Evolutionary conservation across 92 coral and sea anemone species (phyloP).

Genomic region (Paragorgia papillata): DNA sequence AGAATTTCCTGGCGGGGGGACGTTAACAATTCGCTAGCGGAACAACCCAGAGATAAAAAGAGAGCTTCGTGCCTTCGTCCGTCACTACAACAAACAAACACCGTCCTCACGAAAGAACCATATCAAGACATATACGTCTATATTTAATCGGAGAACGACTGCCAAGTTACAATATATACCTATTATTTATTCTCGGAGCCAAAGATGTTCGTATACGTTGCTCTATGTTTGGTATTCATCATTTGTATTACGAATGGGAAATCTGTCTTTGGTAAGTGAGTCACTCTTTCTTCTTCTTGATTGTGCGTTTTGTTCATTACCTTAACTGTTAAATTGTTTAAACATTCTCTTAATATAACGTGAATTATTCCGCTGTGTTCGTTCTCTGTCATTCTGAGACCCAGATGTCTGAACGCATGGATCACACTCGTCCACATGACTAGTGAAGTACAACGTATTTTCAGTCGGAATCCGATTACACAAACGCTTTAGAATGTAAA

Average conservation of each 20-base stretch:
- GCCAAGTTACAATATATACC: too few species aligned
- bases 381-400: too few species aligned
- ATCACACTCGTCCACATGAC: too few species aligned
- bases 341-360: too few species aligned
- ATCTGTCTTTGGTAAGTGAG: not conserved
- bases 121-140: not conserved
- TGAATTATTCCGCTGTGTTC: too few species aligned
- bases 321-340: too few species aligned
- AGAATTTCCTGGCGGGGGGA: conserved; percentile 2
- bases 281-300: not conserved
- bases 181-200: too few species aligned
- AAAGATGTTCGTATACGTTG: not conserved
- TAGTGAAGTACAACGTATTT: too few species aligned
- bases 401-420: too few species aligned
- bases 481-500: too few species aligned
- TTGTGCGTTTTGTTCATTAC: not conserved
- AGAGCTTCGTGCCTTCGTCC: not conserved
- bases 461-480: too few species aligned
- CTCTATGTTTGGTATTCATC: not conserved
- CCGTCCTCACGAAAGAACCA: not conserved
- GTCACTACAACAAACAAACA: not conserved
- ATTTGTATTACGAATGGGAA: not conserved
- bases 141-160: too few species aligned
- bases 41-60: not conserved
- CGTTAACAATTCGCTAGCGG: not conserved